These are phyloP conservation scores for Toxotes lorentzi DNA, from an alignment of 2,797 vertebrate species.

Conservation along the genomic window DNA sequence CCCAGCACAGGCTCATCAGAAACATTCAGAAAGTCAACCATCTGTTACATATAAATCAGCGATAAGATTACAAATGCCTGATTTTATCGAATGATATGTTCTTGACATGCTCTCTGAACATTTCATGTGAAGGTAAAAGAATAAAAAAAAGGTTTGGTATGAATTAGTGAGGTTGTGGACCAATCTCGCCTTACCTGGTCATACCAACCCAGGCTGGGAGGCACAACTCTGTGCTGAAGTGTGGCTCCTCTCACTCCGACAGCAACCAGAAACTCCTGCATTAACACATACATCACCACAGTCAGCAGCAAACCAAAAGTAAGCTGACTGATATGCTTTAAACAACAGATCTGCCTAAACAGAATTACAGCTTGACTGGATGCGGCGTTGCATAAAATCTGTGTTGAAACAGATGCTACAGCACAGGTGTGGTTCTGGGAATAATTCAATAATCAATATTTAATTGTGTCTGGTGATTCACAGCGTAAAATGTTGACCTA, in stretches of 20 bases:
- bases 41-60: conserved; percentile 80
- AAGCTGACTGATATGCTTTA: neutral
- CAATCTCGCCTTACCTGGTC: conserved; percentile 90
- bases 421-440: neutral
- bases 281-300: neutral
- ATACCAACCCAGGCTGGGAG: conserved; percentile 93
- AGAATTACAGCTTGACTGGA: neutral
- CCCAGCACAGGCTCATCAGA: conserved; percentile 97
- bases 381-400: neutral
- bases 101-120: neutral
- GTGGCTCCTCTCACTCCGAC: conserved; percentile 95
- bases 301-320: conserved; percentile 12
- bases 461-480: neutral
- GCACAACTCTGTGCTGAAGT: conserved; percentile 93
- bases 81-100: neutral
- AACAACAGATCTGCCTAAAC: neutral
- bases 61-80: neutral
- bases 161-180: neutral
- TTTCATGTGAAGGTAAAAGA: neutral
- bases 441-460: conserved; percentile 6
- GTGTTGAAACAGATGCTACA: neutral
- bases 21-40: conserved; percentile 96
- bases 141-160: neutral
- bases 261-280: conserved; percentile 94
- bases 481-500: conserved; percentile 6